Evolutionary conservation across 1,140 invertebrate genomes (phyloP).

Genomic region (Drosophila melanica): DNA sequence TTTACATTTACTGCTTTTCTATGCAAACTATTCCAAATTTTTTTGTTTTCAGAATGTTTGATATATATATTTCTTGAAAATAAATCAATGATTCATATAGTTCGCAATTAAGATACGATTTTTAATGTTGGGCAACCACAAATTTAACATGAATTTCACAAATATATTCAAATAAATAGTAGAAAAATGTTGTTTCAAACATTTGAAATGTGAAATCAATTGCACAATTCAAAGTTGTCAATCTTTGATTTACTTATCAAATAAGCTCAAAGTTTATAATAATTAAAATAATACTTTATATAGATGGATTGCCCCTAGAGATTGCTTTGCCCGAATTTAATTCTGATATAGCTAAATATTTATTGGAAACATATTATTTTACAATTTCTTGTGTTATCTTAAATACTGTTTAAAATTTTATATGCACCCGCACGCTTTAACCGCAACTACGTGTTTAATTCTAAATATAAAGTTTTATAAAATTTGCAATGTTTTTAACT

Average conservation of each 20-base stretch:
- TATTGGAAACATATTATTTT: not conserved
- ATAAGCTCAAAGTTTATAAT: too few species aligned
- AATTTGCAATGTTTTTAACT: not conserved
- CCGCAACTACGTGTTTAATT: constrained; percentile 21
- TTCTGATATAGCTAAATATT: constrained; percentile 12
- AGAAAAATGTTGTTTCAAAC: too few species aligned
- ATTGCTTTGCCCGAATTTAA: not conserved
- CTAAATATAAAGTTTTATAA: constrained; percentile 4
- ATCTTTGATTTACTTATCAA: too few species aligned
- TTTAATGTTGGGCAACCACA: not conserved
- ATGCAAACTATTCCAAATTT: too few species aligned
- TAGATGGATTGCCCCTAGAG: not conserved
- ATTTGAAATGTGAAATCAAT: too few species aligned
- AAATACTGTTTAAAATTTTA: not conserved
- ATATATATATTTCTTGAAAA: not conserved
- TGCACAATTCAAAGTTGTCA: too few species aligned
- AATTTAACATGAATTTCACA: too few species aligned
- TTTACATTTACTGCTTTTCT: too few species aligned
- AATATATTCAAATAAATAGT: too few species aligned
- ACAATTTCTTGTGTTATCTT: constrained; percentile 12
- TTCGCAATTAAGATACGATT: constrained; percentile 5
- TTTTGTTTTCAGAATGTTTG: too few species aligned
- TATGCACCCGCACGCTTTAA: constrained; percentile 29
- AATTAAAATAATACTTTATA: constrained; percentile 11
- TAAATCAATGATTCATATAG: not conserved